Conservation (phyloP, 2,113 vertebrate species). For the Apodemus sylvaticus region DNA sequence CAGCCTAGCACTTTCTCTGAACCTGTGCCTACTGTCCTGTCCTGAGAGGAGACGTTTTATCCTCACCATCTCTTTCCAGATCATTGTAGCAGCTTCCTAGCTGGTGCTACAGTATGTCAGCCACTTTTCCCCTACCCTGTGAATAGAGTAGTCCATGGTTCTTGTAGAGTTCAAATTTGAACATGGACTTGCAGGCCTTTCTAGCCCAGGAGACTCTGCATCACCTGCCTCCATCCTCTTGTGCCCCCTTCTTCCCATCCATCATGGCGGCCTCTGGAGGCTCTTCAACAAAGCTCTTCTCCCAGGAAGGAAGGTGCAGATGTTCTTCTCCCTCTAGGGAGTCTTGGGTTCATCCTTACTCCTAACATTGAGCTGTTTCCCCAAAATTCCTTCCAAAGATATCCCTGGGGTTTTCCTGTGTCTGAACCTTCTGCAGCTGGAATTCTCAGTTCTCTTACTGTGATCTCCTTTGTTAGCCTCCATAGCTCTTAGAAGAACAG, state of each 20-base stretch:
- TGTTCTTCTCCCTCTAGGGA: not conserved
- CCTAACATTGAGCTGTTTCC: too few relatives aligned
- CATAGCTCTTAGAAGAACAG: too few relatives aligned
- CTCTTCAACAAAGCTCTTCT: not conserved
- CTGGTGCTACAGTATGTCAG: too few relatives aligned
- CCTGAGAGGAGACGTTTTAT: not conserved
- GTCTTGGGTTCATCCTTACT: not conserved
- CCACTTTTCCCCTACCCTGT: not conserved
- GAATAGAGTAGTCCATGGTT: too few relatives aligned
- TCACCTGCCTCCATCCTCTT: not conserved
- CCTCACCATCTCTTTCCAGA: not conserved
- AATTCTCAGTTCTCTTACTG: not conserved
- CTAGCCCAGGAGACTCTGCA: accelerated
- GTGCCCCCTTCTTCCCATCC: not conserved
- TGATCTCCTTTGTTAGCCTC: not conserved
- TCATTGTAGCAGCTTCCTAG: not conserved
- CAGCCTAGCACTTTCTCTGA: not conserved
- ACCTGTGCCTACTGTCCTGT: not conserved
- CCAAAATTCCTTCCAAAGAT: not conserved
- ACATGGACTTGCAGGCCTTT: not conserved
- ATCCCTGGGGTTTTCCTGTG: not conserved
- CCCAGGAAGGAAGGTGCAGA: too few relatives aligned
- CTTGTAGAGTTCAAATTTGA: not conserved
- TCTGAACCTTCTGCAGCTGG: accelerated
- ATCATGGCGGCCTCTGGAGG: not conserved